These are phyloP conservation scores for Acrocephalus scirpaceus DNA, from an alignment of 2,797 vertebrate species.

Conservation along the genomic window DNA sequence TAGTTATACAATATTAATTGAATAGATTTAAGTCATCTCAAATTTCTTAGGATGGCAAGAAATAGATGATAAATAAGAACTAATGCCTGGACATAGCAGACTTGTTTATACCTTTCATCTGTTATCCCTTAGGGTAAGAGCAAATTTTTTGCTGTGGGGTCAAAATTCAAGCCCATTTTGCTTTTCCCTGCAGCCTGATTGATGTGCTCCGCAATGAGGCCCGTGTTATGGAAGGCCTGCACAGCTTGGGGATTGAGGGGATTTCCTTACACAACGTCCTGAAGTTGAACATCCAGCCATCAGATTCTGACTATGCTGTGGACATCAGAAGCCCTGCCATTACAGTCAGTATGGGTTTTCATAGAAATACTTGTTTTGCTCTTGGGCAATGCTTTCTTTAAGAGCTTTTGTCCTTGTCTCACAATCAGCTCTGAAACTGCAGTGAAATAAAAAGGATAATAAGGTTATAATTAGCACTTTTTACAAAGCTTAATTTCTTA, in stretches of 20 bases:
- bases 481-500: neutral
- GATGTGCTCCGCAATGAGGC: constrained; percentile 92
- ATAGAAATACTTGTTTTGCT: neutral
- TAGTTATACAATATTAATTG: neutral
- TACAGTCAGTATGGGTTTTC: constrained; percentile 79
- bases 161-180: neutral
- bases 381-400: neutral
- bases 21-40: neutral
- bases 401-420: neutral
- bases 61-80: neutral
- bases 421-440: neutral
- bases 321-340: constrained; percentile 92
- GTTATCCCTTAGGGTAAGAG: neutral
- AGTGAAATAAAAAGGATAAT: neutral
- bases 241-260: constrained; percentile 90
- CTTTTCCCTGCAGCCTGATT: constrained; percentile 81
- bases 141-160: neutral
- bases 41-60: neutral
- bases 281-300: constrained; percentile 92
- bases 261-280: constrained; percentile 90
- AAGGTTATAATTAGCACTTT: neutral
- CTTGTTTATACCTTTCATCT: neutral
- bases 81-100: neutral
- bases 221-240: constrained; percentile 94
- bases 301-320: constrained; percentile 93